These are phyloP conservation scores for Lycocorax pyrrhopterus DNA, from an alignment of 2,113 vertebrate species.

Conservation along the genomic window DNA sequence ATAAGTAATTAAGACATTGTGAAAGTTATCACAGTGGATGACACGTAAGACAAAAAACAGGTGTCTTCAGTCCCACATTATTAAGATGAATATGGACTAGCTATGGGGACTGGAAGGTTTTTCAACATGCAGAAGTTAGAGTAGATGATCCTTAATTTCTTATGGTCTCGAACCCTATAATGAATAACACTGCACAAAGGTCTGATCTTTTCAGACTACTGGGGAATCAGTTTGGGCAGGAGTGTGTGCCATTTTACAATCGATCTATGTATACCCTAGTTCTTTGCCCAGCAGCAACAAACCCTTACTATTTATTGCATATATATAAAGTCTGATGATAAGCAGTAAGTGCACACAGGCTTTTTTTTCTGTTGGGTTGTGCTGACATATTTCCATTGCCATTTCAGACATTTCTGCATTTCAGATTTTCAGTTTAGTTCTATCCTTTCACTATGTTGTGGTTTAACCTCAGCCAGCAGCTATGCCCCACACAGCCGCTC, in stretches of 20 bases:
- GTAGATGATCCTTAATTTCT: neutral
- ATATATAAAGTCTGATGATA: neutral
- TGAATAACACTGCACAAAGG: neutral
- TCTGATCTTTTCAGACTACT: neutral
- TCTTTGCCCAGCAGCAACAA: neutral
- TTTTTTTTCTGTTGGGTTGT: neutral
- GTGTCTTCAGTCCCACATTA: neutral
- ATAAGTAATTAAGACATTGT: neutral
- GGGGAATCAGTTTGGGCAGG: neutral
- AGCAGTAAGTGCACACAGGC: neutral
- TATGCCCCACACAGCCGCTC: neutral
- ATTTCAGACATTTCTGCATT: neutral
- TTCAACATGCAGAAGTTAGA: neutral
- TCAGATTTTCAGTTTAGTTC: neutral
- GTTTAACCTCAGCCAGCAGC: neutral
- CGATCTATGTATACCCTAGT: neutral
- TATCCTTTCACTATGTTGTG: neutral
- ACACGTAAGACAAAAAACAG: neutral
- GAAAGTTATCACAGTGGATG: neutral
- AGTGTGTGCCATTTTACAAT: neutral
- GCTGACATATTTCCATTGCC: neutral
- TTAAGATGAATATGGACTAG: neutral
- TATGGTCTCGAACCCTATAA: neutral
- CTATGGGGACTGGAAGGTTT: neutral
- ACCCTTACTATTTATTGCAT: neutral